Percentiles rank a stretch among this genome's conserved stretches.
Conservation (phyloP, 2,113 vertebrate species). For the Chloroceryle aenea region DNA sequence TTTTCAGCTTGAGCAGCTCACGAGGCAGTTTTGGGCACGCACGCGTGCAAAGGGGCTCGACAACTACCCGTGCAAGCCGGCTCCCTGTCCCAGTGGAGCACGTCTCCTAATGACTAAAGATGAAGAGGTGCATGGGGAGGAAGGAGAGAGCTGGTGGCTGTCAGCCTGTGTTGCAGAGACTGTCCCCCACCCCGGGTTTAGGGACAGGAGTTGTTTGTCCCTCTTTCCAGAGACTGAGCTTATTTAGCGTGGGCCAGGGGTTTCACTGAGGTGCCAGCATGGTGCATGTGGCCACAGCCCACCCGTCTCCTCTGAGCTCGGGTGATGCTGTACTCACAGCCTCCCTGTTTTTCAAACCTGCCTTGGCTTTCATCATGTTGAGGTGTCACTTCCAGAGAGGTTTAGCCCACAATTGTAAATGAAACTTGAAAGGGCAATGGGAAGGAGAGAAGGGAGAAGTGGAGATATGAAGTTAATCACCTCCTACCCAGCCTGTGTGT, state of each 20-base stretch:
- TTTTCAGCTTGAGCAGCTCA: not conserved
- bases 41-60: fast-evolving
- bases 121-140: not conserved
- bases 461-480: not conserved
- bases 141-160: not conserved
- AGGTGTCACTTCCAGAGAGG: not conserved
- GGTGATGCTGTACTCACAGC: not conserved
- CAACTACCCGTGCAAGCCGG: fast-evolving
- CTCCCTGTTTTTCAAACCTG: not conserved
- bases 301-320: fast-evolving
- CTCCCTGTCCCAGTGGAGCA: fast-evolving
- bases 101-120: not conserved
- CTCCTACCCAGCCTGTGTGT: not conserved
- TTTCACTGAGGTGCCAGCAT: not conserved
- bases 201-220: not conserved
- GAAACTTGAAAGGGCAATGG: not conserved
- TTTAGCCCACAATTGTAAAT: not conserved
- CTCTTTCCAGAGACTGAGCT: not conserved
- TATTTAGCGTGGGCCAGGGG: fast-evolving
- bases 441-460: not conserved
- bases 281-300: not conserved
- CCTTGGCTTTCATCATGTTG: not conserved
- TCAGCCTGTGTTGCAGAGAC: not conserved
- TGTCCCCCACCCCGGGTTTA: not conserved
- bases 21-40: fast-evolving